Conservation (phyloP, 2,888 invertebrate genomes). For the Cheilosia variabilis region DNA sequence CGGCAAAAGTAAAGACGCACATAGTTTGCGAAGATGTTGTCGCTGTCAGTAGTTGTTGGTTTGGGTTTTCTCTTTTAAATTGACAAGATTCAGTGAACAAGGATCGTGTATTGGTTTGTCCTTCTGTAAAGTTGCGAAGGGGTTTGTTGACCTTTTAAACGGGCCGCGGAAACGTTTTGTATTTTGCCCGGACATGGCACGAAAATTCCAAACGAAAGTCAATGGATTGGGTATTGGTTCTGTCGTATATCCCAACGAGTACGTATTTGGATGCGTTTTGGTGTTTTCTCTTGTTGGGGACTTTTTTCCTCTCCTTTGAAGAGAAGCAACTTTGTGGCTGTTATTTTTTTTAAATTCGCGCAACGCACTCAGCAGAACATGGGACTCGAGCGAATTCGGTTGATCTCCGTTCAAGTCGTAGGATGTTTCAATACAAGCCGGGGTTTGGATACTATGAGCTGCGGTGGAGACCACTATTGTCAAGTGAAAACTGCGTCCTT, state of each 20-base stretch:
- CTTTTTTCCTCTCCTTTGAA: too few species aligned
- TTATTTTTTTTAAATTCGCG: neutral
- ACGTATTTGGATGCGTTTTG: slow-evolving; percentile 20
- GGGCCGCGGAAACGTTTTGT: slow-evolving; percentile 16
- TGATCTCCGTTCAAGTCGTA: neutral
- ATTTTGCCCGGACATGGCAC: slow-evolving; percentile 40
- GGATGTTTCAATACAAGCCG: neutral
- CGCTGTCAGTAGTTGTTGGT: slow-evolving; percentile 32
- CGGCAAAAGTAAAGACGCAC: slow-evolving; percentile 46
- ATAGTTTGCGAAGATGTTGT: slow-evolving; percentile 35
- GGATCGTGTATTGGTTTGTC: slow-evolving; percentile 45
- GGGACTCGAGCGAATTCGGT: neutral
- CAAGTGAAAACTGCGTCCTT: too few species aligned
- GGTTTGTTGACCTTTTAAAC: slow-evolving; percentile 43
- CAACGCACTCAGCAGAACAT: neutral
- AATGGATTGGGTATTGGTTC: slow-evolving; percentile 36
- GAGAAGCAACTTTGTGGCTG: neutral
- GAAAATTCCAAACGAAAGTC: slow-evolving; percentile 43
- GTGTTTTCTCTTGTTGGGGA: slow-evolving; percentile 6
- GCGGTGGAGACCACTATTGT: neutral
- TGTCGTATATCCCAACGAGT: too few species aligned
- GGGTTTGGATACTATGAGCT: neutral
- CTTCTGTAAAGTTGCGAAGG: slow-evolving; percentile 10
- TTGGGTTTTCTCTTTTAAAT: slow-evolving; percentile 10
- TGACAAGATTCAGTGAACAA: slow-evolving; percentile 58